Percentiles rank a stretch among this genome's conserved stretches.
Evolutionary conservation across 92 coral and sea anemone genomes (phyloP).

Genomic region (Parazoanthus swiftii): DNA sequence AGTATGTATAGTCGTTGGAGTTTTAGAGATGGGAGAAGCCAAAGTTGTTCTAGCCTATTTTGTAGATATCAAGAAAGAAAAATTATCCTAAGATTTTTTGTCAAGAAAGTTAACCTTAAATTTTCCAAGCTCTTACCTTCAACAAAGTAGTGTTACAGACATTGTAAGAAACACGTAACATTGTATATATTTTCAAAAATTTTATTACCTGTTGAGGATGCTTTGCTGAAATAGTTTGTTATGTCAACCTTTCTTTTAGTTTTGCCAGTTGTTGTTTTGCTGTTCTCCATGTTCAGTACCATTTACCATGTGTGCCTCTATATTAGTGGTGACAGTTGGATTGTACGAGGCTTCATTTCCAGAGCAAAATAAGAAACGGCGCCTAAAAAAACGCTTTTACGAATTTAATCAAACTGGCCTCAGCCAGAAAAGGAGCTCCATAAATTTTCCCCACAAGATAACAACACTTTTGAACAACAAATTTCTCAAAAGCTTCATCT

Average conservation of each 20-base stretch:
- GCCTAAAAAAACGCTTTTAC: constrained; percentile 17
- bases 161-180: constrained; percentile 15
- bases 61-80: no score
- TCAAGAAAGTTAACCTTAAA: constrained; percentile 10
- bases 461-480: no score
- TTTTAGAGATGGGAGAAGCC: no score
- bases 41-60: no score
- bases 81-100: neutral
- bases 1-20: no score
- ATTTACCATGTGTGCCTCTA: constrained; percentile 5
- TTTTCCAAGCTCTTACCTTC: no score
- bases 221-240: constrained; percentile 22
- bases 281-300: neutral
- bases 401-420: constrained; percentile 11
- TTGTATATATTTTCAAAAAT: neutral
- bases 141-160: neutral
- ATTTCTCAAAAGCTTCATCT: no score
- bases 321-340: neutral
- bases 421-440: neutral
- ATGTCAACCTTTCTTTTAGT: constrained; percentile 27
- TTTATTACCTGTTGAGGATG: constrained; percentile 7
- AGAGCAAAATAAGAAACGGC: constrained; percentile 19
- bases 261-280: constrained; percentile 21
- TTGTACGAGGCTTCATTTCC: constrained; percentile 8
- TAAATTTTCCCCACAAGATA: constrained; percentile 18